Evolutionary conservation across 2,797 vertebrate genomes (phyloP).

Genomic region (Lepidocolaptes lacrymiger): DNA sequence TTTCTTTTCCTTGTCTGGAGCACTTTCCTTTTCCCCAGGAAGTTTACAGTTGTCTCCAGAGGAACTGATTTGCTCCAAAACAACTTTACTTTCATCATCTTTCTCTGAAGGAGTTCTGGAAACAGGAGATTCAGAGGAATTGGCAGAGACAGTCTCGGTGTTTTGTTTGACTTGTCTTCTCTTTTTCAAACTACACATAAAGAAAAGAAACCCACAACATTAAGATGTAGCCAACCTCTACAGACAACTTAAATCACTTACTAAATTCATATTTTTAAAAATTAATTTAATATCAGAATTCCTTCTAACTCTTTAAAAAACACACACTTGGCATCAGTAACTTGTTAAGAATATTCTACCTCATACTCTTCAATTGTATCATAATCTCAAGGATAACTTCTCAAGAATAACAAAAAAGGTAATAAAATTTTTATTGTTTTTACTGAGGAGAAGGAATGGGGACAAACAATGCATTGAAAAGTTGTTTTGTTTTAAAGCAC

Average conservation of each 20-base stretch:
- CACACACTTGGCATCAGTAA: neutral
- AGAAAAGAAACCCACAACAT: neutral
- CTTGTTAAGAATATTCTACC: neutral
- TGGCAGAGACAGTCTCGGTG: slow-evolving; percentile 64
- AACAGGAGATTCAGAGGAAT: slow-evolving; percentile 36
- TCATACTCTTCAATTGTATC: neutral
- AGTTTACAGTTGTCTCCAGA: slow-evolving; percentile 70
- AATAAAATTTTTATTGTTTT: neutral
- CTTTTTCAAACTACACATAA: slow-evolving; percentile 78
- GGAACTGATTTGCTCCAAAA: slow-evolving; percentile 72
- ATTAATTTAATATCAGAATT: neutral
- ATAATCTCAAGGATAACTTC: neutral
- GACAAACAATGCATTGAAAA: neutral
- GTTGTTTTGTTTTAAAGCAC: neutral
- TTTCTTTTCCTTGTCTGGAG: slow-evolving; percentile 78
- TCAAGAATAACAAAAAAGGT: neutral
- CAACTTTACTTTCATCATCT: slow-evolving; percentile 69
- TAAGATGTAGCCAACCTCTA: neutral
- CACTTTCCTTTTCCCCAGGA: slow-evolving; percentile 66
- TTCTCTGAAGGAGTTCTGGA: slow-evolving; percentile 69
- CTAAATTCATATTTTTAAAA: neutral
- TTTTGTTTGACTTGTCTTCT: slow-evolving; percentile 80
- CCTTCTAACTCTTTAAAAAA: neutral
- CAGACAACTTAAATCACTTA: neutral
- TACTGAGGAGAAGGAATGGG: neutral